Percentiles rank a stretch among this genome's conserved stretches.
Evolutionary conservation across 2,797 vertebrate genomes (phyloP).

Genomic region (Chelidonichthys spinosus): DNA sequence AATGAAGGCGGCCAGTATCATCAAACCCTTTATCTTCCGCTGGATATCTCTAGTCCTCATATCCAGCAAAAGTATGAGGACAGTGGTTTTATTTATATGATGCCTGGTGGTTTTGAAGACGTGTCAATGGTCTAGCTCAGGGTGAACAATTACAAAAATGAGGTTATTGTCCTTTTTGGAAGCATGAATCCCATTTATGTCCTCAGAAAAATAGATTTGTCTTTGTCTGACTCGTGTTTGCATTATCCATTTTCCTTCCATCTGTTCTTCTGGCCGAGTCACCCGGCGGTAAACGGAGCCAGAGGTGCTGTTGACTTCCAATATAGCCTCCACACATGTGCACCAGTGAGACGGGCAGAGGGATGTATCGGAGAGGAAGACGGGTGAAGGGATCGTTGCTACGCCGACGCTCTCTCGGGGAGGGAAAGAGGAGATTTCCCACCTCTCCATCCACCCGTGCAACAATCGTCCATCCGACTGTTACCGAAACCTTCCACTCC

Average conservation of each 20-base stretch:
- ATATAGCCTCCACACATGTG: background rate
- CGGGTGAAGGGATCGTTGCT: slow-evolving; percentile 3
- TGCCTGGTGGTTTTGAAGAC: too few relatives aligned
- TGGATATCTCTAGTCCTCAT: too few relatives aligned
- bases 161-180: background rate
- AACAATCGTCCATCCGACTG: slow-evolving; percentile 26
- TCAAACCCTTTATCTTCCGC: too few relatives aligned
- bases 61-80: too few relatives aligned
- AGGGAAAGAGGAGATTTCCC: slow-evolving; percentile 13
- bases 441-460: slow-evolving; percentile 14
- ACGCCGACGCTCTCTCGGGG: background rate
- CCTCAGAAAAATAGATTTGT: background rate
- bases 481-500: slow-evolving; percentile 4
- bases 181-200: background rate
- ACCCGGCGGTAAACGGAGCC: background rate
- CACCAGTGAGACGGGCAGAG: background rate
- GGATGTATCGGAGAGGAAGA: background rate
- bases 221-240: background rate
- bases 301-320: background rate
- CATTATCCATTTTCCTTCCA: background rate
- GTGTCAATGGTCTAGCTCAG: background rate
- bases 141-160: too few relatives aligned
- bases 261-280: background rate
- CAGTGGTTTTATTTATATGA: background rate
- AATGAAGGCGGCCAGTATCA: too few relatives aligned